Evolutionary conservation across 2,113 vertebrate species (phyloP).

Genomic region (Rallus limicola): DNA sequence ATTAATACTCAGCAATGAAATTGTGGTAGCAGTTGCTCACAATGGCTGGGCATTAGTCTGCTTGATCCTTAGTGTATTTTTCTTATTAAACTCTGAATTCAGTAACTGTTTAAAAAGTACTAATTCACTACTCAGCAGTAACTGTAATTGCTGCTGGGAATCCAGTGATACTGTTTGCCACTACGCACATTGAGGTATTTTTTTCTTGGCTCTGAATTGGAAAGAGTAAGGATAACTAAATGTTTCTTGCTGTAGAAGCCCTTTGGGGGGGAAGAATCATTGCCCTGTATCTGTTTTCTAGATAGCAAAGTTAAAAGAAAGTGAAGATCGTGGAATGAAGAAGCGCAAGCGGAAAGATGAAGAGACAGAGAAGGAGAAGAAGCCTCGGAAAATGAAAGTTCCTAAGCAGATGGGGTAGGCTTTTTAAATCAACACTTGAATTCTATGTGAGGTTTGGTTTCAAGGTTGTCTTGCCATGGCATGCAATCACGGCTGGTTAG

Average conservation of each 20-base stretch:
- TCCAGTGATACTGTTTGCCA: not conserved
- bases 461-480: not conserved
- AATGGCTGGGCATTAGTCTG: not conserved
- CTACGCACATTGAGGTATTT: not conserved
- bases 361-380: slow-evolving; percentile 88
- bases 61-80: not conserved
- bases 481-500: not conserved
- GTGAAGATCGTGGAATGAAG: slow-evolving; percentile 89
- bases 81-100: not conserved
- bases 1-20: not conserved
- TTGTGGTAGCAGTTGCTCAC: not conserved
- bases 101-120: not conserved
- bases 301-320: slow-evolving; percentile 88
- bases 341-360: slow-evolving; percentile 94
- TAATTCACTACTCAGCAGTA: not conserved
- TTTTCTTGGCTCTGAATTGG: not conserved
- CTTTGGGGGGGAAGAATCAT: not conserved
- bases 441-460: not conserved
- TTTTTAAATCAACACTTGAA: not conserved
- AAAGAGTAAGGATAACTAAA: not conserved
- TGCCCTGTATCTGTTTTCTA: slow-evolving; percentile 26
- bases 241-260: not conserved
- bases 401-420: slow-evolving; percentile 89
- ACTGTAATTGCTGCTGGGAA: not conserved
- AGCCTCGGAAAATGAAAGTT: slow-evolving; percentile 90